phyloP scores from a whole-genome alignment of 2,113 vertebrate species.

The Syrmaticus mikado region DNA sequence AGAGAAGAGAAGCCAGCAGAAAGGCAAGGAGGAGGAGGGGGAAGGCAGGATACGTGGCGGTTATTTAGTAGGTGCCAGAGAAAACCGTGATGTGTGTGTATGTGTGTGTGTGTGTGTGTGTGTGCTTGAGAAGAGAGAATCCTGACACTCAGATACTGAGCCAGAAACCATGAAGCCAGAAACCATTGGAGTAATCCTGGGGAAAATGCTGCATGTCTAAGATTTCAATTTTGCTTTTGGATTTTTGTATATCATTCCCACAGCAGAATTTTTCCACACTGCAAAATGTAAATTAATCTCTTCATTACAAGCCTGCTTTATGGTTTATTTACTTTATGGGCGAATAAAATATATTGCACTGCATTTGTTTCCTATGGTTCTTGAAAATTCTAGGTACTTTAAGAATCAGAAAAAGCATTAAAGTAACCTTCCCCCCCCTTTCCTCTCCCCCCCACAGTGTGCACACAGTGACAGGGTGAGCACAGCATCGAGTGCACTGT shows the following conservation, averaged over 20 bases:
- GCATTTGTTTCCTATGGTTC: neutral
- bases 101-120: neutral
- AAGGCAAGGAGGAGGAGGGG: slow-evolving; percentile 16
- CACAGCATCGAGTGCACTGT: neutral
- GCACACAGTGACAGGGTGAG: neutral
- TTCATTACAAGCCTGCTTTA: neutral
- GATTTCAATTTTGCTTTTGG: fast-evolving
- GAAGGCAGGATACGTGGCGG: neutral
- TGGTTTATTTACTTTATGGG: neutral
- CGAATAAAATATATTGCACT: neutral
- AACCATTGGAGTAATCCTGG: neutral
- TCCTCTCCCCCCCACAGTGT: neutral
- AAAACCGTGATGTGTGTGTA: slow-evolving; percentile 1
- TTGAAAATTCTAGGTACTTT: neutral
- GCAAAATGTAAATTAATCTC: neutral
- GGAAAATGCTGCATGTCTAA: neutral
- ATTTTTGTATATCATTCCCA: neutral
- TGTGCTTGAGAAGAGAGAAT: neutral
- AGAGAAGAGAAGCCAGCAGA: slow-evolving; percentile 33
- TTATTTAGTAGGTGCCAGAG: slow-evolving; percentile 36
- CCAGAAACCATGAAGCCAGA: neutral
- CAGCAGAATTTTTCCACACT: neutral
- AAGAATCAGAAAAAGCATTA: neutral
- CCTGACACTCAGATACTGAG: neutral
- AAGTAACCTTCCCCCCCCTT: neutral